These are phyloP conservation scores for Xanthorhoe spadicearia DNA, from an alignment of 2,888 invertebrate species.

Conservation along the genomic window DNA sequence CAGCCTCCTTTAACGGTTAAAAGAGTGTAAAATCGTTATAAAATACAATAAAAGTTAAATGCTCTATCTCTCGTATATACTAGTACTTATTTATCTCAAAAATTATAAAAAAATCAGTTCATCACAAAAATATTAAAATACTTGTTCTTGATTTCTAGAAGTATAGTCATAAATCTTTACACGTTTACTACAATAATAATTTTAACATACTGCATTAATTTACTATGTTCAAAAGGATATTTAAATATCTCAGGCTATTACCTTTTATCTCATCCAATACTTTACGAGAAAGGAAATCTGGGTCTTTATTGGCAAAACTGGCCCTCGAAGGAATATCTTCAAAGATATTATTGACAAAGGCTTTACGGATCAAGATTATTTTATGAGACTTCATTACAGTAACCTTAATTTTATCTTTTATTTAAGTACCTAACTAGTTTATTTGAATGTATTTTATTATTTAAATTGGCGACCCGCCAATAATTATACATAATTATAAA, in stretches of 20 bases:
- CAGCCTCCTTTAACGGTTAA: background rate
- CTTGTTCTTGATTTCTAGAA: too few species aligned
- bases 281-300: slow-evolving; percentile 36
- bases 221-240: slow-evolving; percentile 26
- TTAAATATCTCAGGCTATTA: slow-evolving; percentile 40
- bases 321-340: slow-evolving; percentile 35
- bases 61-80: too few species aligned
- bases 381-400: background rate
- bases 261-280: slow-evolving; percentile 42
- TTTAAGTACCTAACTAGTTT: too few species aligned
- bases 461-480: too few species aligned
- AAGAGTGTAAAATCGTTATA: background rate
- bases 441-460: too few species aligned
- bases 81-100: too few species aligned
- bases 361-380: slow-evolving; percentile 14
- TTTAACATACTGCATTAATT: background rate
- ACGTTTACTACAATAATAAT: too few species aligned
- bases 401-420: background rate
- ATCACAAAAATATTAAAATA: background rate
- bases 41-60: background rate
- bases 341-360: slow-evolving; percentile 28
- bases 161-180: too few species aligned
- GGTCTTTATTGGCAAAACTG: slow-evolving; percentile 32
- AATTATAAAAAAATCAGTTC: background rate
- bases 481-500: too few species aligned